Evolutionary conservation across 2,888 invertebrate species (phyloP).

Genomic region (Dendrolimus pini): DNA sequence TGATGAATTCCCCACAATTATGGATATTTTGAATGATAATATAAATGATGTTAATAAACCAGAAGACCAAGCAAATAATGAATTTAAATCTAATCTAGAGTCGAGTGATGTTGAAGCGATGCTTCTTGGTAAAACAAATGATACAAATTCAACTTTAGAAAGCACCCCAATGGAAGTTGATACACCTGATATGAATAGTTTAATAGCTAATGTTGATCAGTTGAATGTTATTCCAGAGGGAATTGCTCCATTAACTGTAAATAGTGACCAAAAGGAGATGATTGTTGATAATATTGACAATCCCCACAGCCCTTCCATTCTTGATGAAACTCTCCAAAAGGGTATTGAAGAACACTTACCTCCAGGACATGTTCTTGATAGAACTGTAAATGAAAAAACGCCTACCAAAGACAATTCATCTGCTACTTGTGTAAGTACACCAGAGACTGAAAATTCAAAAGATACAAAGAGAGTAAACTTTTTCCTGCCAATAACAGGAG

Average conservation of each 20-base stretch:
- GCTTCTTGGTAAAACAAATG: conserved; percentile 50
- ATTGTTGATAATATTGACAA: conserved; percentile 35
- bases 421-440: background rate
- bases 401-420: conserved; percentile 5
- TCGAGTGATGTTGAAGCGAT: conserved; percentile 69
- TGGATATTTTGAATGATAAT: conserved; percentile 63
- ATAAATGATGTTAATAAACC: conserved; percentile 29
- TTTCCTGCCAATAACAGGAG: conserved; percentile 8
- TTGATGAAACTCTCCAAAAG: conserved; percentile 54
- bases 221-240: conserved; percentile 24
- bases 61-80: conserved; percentile 35
- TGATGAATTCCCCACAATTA: conserved; percentile 70
- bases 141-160: conserved; percentile 22
- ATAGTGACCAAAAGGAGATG: conserved; percentile 18
- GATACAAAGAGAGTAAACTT: background rate
- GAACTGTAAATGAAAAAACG: conserved; percentile 5
- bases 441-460: background rate
- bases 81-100: conserved; percentile 46
- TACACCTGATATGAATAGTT: conserved; percentile 32
- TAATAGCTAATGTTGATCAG: conserved; percentile 40
- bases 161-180: conserved; percentile 47
- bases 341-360: conserved; percentile 55
- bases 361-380: conserved; percentile 3
- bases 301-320: conserved; percentile 59
- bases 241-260: conserved; percentile 14